Base-by-base conservation (phyloP, 2,113 vertebrate species). In the Gallinago paraguaiae region DNA sequence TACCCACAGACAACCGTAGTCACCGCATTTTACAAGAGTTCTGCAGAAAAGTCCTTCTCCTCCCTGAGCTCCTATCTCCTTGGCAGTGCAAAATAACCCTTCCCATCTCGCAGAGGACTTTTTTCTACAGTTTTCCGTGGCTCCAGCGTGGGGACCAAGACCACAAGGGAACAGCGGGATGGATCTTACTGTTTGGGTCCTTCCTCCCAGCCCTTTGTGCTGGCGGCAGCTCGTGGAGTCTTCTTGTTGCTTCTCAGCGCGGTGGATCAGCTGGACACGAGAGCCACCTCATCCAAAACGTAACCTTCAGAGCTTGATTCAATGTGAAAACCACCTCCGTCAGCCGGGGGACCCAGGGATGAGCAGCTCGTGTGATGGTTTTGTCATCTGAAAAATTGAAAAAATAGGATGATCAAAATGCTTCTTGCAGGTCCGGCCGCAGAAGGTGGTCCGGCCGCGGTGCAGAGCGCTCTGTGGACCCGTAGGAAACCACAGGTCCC, bases 381-480 rank as follows among this genome's bases (percentile, higher is more conserved):
- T 16, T 82, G 45, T 48, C 57, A 7, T 41, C 63, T 79, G 86
- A 48, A 79, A 39, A 39, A 39, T 12, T 39, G 39, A 39, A 39
- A 39, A 43, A 79, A 64, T 0, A 17, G 71, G 79, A 48, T 77
- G 50, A 72, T 33, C 39, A 75, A 88, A 92, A 45, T 4, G 75
- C 63, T 69, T 54, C 45, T 92, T 56, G 57, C 75, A 79, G 50
- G 45, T 11, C 68, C 27, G 43, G n/a, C 25, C 0, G 1, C 70
- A 15, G 53, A n/a, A 37, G 0, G 0, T 9, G 45, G 50, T 15
- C 1, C 0, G 3, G 88, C 35, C 20, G 77, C 0, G 7, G 61
- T 30, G 59, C 81, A 64, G 63, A 27, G 76, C 3, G 11, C 63
- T 74, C 56, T 1, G 8, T 12, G 41, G 57, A 37, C 43, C 39